Percentiles rank a stretch among this genome's conserved stretches.
phyloP scores from a whole-genome alignment of 2,888 invertebrate genomes.

The Agonopterix alstromeriana region DNA sequence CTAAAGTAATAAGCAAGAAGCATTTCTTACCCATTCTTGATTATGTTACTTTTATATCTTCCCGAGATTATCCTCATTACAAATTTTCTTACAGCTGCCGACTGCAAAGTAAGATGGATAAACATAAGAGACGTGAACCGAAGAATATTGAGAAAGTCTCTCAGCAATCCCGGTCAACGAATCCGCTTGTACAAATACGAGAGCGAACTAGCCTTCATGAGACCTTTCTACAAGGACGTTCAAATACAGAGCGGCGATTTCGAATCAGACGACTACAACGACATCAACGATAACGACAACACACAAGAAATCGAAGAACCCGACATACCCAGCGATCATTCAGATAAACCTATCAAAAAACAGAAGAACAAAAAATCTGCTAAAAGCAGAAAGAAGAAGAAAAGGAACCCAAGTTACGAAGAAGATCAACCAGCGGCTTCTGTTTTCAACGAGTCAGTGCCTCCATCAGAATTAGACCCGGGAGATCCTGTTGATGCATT shows the following conservation, averaged over 20 bases:
- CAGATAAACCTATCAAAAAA: slow-evolving; percentile 18
- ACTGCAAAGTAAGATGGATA: slow-evolving; percentile 66
- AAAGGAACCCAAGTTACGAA: slow-evolving; percentile 21
- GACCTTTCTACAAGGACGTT: slow-evolving; percentile 52
- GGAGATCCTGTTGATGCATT: slow-evolving; percentile 62
- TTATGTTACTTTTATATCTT: background rate
- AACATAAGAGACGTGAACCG: slow-evolving; percentile 65
- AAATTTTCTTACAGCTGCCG: slow-evolving; percentile 40
- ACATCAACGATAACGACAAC: slow-evolving; percentile 23
- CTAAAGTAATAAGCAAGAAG: slow-evolving; percentile 3
- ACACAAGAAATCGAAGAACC: slow-evolving; percentile 1
- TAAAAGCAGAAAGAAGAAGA: slow-evolving; percentile 13
- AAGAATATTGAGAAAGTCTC: slow-evolving; percentile 44
- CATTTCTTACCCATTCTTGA: slow-evolving; percentile 3
- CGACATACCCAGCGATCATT: slow-evolving; percentile 1
- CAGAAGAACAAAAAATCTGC: slow-evolving; percentile 15
- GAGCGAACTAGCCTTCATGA: slow-evolving; percentile 48
- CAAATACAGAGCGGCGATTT: slow-evolving; percentile 9
- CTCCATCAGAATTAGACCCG: slow-evolving; percentile 36
- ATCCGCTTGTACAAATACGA: slow-evolving; percentile 57
- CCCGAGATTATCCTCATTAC: no score
- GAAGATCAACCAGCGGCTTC: slow-evolving; percentile 18
- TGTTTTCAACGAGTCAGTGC: slow-evolving; percentile 22
- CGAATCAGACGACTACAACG: slow-evolving; percentile 21
- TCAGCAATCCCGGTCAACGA: slow-evolving; percentile 20